These are phyloP conservation scores for Dicentrarchus labrax DNA, from an alignment of 2,113 vertebrate genomes.

Conservation along the genomic window DNA sequence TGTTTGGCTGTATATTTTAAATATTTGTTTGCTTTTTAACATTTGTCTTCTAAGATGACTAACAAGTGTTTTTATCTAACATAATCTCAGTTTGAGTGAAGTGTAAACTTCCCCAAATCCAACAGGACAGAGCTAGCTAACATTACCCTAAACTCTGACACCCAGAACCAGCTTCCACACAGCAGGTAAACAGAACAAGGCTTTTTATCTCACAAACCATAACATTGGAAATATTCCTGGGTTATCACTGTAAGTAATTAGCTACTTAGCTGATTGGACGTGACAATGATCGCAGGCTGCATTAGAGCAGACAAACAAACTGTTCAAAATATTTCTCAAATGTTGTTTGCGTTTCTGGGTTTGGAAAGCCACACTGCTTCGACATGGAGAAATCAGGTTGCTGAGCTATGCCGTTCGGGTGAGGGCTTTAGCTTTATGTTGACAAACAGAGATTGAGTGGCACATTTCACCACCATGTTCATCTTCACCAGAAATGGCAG, in stretches of 20 bases:
- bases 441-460: neutral
- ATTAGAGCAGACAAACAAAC: no score
- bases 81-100: neutral
- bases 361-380: neutral
- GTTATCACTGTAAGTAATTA: neutral
- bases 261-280: neutral
- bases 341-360: neutral
- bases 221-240: no score
- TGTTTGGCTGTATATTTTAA: neutral
- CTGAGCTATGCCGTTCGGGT: no score
- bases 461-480: neutral
- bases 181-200: no score
- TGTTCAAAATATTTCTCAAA: no score
- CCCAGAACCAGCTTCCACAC: neutral
- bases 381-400: neutral
- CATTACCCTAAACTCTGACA: neutral
- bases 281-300: no score
- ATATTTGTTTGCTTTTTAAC: neutral
- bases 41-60: neutral
- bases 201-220: no score
- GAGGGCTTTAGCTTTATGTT: neutral
- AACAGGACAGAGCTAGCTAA: neutral
- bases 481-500: conserved; percentile 10
- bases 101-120: neutral
- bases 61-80: neutral